Conservation (phyloP, 2,113 vertebrate species). For the Alethe diademata region DNA sequence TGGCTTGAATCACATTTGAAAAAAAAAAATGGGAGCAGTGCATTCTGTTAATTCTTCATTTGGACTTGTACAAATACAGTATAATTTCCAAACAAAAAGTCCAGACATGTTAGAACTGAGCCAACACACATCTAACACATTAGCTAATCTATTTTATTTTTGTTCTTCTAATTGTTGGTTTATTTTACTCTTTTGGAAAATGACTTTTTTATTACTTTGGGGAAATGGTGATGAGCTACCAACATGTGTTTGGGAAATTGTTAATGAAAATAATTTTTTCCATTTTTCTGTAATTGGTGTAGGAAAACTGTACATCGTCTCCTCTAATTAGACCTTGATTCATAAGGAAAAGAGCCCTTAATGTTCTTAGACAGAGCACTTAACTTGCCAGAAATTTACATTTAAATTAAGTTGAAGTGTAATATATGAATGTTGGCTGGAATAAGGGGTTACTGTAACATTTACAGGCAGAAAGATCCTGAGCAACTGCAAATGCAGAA, state of each 20-base stretch:
- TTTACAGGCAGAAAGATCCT: constrained; percentile 57
- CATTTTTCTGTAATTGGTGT: constrained; percentile 72
- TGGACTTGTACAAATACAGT: constrained; percentile 63
- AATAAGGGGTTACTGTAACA: constrained; percentile 70
- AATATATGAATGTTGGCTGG: constrained; percentile 68
- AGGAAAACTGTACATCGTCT: constrained; percentile 63
- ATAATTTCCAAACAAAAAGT: constrained; percentile 62
- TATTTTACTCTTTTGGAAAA: constrained; percentile 67
- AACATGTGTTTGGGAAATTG: constrained; percentile 56
- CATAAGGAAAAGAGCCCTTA: constrained; percentile 74
- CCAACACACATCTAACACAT: constrained; percentile 57
- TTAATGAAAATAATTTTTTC: constrained; percentile 70
- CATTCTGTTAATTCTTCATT: constrained; percentile 65
- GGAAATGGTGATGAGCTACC: constrained; percentile 27
- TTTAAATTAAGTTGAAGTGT: constrained; percentile 82
- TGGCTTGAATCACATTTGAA: constrained; percentile 40
- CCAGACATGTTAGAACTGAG: constrained; percentile 56
- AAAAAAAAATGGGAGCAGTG: constrained; percentile 27
- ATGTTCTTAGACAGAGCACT: constrained; percentile 74
- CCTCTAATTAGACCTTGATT: constrained; percentile 75
- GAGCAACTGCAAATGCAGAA: constrained; percentile 65
- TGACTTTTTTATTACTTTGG: constrained; percentile 46
- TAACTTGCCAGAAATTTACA: constrained; percentile 79
- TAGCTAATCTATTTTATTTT: constrained; percentile 65
- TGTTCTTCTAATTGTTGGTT: constrained; percentile 65